These are phyloP conservation scores for Drosophila villosipedis DNA, from an alignment of 2,888 invertebrate genomes.

Conservation along the genomic window DNA sequence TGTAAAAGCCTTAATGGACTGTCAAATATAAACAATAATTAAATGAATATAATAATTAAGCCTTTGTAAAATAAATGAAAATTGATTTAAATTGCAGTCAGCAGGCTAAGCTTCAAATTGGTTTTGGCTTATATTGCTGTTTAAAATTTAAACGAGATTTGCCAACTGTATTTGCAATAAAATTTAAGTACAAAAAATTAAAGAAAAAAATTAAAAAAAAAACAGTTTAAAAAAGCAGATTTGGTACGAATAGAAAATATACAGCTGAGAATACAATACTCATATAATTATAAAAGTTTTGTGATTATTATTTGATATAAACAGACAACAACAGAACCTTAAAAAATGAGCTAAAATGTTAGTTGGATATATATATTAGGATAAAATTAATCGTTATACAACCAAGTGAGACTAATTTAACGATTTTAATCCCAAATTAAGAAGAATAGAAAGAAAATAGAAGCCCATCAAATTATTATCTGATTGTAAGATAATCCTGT, in stretches of 20 bases:
- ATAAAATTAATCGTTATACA: not conserved
- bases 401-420: not conserved
- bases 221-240: not conserved
- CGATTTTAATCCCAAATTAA: not conserved
- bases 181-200: not conserved
- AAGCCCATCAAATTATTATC: not conserved
- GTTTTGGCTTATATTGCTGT: not conserved
- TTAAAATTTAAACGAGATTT: not conserved
- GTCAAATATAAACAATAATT: not conserved
- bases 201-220: not conserved
- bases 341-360: not conserved
- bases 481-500: not conserved
- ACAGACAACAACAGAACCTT: not conserved
- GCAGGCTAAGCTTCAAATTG: not conserved
- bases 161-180: not conserved
- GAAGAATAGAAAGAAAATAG: not conserved
- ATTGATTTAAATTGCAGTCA: not conserved
- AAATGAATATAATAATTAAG: conserved; percentile 1
- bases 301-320: not conserved
- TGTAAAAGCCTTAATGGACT: conserved; percentile 1
- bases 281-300: not conserved
- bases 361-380: not conserved
- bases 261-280: not conserved
- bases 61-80: not conserved
- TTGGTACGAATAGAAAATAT: not conserved